Conservation (phyloP, 2,797 vertebrate species). For the Taenioides sp. region DNA sequence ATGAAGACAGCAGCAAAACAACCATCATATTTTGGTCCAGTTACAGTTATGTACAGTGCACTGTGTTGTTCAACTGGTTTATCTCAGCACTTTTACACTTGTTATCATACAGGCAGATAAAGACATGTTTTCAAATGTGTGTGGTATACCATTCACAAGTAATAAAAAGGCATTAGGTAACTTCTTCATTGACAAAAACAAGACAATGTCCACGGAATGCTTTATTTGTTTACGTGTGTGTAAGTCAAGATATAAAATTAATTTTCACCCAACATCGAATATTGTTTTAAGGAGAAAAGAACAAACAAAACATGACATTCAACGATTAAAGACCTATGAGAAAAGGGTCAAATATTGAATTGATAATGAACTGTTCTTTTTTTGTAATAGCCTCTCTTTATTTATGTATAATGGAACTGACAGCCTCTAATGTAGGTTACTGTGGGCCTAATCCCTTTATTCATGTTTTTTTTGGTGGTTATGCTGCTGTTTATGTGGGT, state of each 20-base stretch:
- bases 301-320: no score
- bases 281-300: no score
- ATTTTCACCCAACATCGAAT: background rate
- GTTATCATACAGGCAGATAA: slow-evolving; percentile 3
- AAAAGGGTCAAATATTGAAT: no score
- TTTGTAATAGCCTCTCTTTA: no score
- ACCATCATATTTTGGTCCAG: background rate
- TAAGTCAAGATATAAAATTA: background rate
- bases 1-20: slow-evolving; percentile 1
- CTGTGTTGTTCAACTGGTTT: background rate
- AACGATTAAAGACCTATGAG: no score
- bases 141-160: background rate
- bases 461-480: no score
- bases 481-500: no score
- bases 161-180: slow-evolving; percentile 6
- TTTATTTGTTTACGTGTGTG: background rate
- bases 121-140: slow-evolving; percentile 5
- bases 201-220: background rate
- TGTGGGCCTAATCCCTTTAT: no score
- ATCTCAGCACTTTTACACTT: background rate
- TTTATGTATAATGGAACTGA: no score
- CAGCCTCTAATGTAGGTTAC: no score
- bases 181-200: background rate
- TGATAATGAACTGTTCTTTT: no score
- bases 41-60: background rate